Evolutionary conservation across 2,888 invertebrate species (phyloP), one percentile per base, ranked within the genome.

Genomic region (Ennomos erosarius): DNA sequence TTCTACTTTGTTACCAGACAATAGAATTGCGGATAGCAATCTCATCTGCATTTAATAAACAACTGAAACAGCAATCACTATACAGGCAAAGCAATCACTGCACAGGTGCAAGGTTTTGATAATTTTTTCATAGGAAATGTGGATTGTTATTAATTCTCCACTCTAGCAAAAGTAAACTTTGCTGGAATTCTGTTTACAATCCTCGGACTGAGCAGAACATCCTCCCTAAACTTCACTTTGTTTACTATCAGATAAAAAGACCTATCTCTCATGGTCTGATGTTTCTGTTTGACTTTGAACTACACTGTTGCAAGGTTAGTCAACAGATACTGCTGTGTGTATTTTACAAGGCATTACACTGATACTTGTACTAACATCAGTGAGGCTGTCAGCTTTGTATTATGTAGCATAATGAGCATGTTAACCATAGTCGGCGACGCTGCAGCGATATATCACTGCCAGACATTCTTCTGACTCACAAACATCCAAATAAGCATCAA

Each of bases 391-490:
- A 58, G 52, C 13, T 55, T 62, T 55, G 62, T 47, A 68, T 63
- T 68, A 36, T 51, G 48, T 50, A 65, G 56, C 53, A 48, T 61
- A 61, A 66, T 63, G 63, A 64, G 56, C 55, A 51, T 55, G 53
- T 64, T 61, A 62, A 50, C 68, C 67, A 64, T 70, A 73, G 61
- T 11, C 55, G 55, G 68, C 57, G 55, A 52, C 59, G 50, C 53
- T 9, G 46, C 52, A 35, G 52, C 62, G 53, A 68, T 69, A 58
- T 55, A 68, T 67, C 65, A 71, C 53, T 62, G 57, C 48, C 52
- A 64, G 45, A 60, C 63, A 68, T 71, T 75, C 69, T 65, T 69
- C 61, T 63, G 69, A 75, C 58, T 71, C 66, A 70, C 59, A 58
- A 49, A 48, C 62, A 62, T 62, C 67, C 69, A 64, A 76, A 71